A percentile compares a stretch with the other conserved stretches of the same genome.
Conservation (phyloP, 1,140 invertebrate species). For the Whitmania pigra region DNA sequence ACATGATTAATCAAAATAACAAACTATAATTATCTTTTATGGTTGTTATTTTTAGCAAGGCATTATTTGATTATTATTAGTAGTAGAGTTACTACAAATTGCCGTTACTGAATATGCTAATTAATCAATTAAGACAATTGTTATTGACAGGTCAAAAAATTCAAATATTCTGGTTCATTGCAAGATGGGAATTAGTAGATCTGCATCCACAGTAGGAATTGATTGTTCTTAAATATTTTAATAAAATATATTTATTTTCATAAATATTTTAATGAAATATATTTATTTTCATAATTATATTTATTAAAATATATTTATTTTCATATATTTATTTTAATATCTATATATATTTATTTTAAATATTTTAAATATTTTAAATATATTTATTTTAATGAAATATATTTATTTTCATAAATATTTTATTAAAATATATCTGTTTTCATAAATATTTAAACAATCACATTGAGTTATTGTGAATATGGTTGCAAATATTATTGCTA, state of each 20-base stretch:
- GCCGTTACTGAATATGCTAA: too few relatives aligned
- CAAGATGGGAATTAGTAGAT: constrained; percentile 96
- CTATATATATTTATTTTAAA: too few relatives aligned
- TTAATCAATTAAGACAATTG: too few relatives aligned
- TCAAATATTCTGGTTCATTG: constrained; percentile 91
- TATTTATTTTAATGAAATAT: neutral
- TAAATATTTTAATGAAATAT: too few relatives aligned
- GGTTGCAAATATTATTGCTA: too few relatives aligned
- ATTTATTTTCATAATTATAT: neutral
- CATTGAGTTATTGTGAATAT: neutral
- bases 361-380: too few relatives aligned
- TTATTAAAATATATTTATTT: neutral
- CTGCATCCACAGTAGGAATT: constrained; percentile 72
- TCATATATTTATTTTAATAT: neutral
- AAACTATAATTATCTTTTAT: too few relatives aligned
- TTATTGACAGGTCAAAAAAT: constrained; percentile 55
- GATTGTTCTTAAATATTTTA: neutral
- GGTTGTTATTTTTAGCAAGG: too few relatives aligned
- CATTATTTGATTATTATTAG: too few relatives aligned
- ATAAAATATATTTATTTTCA: neutral
- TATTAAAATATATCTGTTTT: neutral
- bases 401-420: constrained; percentile 4
- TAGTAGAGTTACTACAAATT: too few relatives aligned
- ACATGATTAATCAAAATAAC: too few relatives aligned
- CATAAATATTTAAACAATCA: neutral